Percentiles rank a stretch among this genome's conserved stretches.
Evolutionary conservation across 2,113 vertebrate species (phyloP).

Genomic region (Grus americana): DNA sequence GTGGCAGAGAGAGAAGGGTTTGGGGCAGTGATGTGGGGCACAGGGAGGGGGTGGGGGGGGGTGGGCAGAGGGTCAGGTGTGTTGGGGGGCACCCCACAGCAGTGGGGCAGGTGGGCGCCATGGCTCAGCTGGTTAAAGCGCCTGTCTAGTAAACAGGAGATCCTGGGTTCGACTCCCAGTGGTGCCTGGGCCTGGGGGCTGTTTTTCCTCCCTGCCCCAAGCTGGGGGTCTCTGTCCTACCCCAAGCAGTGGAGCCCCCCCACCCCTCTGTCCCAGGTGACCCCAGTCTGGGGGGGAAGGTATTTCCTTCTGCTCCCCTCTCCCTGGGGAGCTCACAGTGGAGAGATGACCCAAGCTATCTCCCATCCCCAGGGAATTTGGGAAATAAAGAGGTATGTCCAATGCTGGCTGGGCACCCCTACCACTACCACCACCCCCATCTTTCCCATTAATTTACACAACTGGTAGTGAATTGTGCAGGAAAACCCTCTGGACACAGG

Average conservation of each 20-base stretch:
- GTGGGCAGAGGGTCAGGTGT: not conserved
- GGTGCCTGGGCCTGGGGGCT: slow-evolving; percentile 65
- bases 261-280: fast-evolving
- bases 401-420: not conserved
- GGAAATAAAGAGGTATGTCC: not conserved
- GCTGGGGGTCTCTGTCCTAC: not conserved
- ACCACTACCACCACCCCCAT: too few relatives aligned
- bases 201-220: not conserved
- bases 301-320: not conserved
- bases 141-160: slow-evolving; percentile 91
- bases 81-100: not conserved
- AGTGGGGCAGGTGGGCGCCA: not conserved
- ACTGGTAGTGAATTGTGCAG: not conserved
- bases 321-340: not conserved
- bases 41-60: fast-evolving
- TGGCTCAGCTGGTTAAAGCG: slow-evolving; percentile 87
- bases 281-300: not conserved
- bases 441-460: not conserved
- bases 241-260: not conserved
- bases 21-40: too few relatives aligned
- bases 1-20: not conserved
- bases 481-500: not conserved
- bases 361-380: not conserved
- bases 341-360: not conserved
- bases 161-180: slow-evolving; percentile 89